Evolutionary conservation across 2,888 invertebrate species (phyloP).

Genomic region (Willowsia nigromaculata): DNA sequence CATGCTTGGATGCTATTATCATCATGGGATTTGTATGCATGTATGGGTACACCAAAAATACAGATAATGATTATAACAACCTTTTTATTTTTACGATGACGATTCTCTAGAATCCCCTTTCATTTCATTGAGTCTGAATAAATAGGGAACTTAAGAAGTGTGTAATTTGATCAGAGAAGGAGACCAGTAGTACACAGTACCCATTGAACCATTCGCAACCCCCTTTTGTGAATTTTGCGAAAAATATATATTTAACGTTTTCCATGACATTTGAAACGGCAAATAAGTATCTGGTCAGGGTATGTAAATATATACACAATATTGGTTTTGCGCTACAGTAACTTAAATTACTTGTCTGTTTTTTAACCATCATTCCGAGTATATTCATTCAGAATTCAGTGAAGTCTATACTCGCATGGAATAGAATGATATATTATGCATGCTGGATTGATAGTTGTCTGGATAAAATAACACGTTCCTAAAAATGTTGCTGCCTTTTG

Average conservation of each 20-base stretch:
- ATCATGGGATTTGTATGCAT: too few species aligned
- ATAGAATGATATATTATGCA: background rate
- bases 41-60: background rate
- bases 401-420: background rate
- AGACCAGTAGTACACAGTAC: background rate
- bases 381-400: background rate
- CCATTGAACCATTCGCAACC: background rate
- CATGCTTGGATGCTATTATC: too few species aligned
- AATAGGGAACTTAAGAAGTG: background rate
- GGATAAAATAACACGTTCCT: background rate
- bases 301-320: background rate
- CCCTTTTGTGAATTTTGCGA: background rate
- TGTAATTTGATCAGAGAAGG: background rate
- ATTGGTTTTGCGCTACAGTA: too few species aligned
- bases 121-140: background rate
- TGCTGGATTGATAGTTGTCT: background rate
- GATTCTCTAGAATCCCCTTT: background rate
- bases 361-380: too few species aligned
- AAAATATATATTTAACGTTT: background rate
- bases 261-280: background rate
- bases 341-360: background rate
- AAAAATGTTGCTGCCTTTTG: background rate
- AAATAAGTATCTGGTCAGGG: background rate
- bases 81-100: background rate
- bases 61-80: background rate